Evolutionary conservation across 2,888 invertebrate genomes (phyloP).

Genomic region (Orthonevra nobilis): DNA sequence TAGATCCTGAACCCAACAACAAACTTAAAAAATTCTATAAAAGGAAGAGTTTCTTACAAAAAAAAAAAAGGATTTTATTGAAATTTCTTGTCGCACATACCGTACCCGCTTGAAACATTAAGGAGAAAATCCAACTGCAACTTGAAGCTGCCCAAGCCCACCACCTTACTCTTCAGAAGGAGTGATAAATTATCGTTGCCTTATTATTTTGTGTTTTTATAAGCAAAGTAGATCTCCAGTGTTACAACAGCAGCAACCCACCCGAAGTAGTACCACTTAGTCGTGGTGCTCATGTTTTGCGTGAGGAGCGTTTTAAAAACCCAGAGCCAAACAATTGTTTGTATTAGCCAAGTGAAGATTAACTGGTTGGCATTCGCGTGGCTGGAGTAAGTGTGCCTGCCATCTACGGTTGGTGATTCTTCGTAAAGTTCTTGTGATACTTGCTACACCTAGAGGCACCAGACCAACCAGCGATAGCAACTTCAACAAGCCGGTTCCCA

Average conservation of each 20-base stretch:
- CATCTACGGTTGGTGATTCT: slow-evolving; percentile 48
- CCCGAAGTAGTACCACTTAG: slow-evolving; percentile 3
- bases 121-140: slow-evolving; percentile 9
- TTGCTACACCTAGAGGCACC: slow-evolving; percentile 43
- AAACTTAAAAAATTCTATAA: no score
- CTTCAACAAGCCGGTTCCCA: slow-evolving; percentile 35
- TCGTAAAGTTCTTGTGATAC: slow-evolving; percentile 32
- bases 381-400: slow-evolving; percentile 41
- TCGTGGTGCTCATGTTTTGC: slow-evolving; percentile 6
- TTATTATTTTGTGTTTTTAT: slow-evolving; percentile 31
- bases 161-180: slow-evolving; percentile 22
- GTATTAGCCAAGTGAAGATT: slow-evolving; percentile 65
- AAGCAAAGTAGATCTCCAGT: slow-evolving; percentile 37
- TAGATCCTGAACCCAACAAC: no score
- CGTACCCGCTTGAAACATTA: slow-evolving; percentile 10
- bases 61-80: no score
- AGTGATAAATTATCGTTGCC: slow-evolving; percentile 61
- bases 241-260: slow-evolving; percentile 3
- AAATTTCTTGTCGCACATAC: slow-evolving; percentile 26
- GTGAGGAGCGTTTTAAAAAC: slow-evolving; percentile 22
- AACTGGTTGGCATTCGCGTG: slow-evolving; percentile 50
- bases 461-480: not conserved
- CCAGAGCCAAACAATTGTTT: slow-evolving; percentile 52
- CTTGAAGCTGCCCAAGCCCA: not conserved
- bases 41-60: no score